Evolutionary conservation across 2,113 vertebrate species (phyloP).

Genomic region (Lepidothrix coronata): DNA sequence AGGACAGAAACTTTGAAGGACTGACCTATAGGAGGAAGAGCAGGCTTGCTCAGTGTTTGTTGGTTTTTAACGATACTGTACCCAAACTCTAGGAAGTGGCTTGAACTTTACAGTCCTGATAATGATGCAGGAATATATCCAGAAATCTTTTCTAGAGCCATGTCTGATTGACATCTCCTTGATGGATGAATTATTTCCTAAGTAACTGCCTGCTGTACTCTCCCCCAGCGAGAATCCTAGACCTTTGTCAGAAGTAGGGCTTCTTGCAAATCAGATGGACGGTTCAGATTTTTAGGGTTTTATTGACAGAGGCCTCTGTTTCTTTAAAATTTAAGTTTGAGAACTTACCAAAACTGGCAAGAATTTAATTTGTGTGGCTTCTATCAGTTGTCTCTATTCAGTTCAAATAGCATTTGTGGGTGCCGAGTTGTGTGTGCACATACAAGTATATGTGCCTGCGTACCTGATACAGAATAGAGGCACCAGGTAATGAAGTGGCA

Average conservation of each 20-base stretch:
- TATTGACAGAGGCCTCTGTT: not conserved
- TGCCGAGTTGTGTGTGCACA: not conserved
- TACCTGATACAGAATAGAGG: not conserved
- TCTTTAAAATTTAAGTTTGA: not conserved
- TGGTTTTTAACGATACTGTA: not conserved
- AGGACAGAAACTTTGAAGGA: not conserved
- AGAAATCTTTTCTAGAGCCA: not conserved
- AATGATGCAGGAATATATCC: not conserved
- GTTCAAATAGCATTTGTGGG: not conserved
- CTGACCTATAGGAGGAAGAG: not conserved
- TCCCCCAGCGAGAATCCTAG: not conserved
- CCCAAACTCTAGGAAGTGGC: not conserved
- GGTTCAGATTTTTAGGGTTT: not conserved
- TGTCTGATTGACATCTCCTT: not conserved
- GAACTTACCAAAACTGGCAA: not conserved
- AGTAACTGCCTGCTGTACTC: not conserved
- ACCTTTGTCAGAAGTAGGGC: not conserved
- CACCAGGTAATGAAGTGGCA: not conserved
- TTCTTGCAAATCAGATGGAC: not conserved
- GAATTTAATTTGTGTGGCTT: not conserved
- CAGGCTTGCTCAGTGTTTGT: not conserved
- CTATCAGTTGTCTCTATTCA: not conserved
- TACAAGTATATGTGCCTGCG: fast-evolving
- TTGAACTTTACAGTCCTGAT: not conserved
- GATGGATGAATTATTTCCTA: not conserved